Base-by-base conservation (phyloP, 2,797 vertebrate species). In the Coregonus ussuriensis region DNA sequence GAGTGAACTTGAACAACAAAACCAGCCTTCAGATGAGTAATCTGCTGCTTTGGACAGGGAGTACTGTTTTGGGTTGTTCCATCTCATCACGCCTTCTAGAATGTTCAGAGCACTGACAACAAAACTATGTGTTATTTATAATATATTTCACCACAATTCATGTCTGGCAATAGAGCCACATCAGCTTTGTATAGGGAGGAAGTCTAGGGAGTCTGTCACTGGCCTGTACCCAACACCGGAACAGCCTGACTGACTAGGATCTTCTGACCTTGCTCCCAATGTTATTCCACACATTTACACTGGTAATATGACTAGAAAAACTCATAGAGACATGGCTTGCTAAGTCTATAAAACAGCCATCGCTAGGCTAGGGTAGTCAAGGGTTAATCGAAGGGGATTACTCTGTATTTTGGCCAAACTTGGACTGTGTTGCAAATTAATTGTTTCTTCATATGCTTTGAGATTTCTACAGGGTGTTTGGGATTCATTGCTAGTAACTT, bases 1-100 rank as follows among this genome's bases (percentile, higher is more conserved):
- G 86, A 90, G 86, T 93, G 92, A 93, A 93, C 91, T 89, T 87
- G 84, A 83, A 88, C 88, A 85, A 85, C 84, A 81, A 86, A 90
- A 90, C 88, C 85, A 90, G 88, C 85, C 87, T 62, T 21, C 6
- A 21, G 56, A 62, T n/a, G n/a, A 62, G 56, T n/a, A 21, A n/a
- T 63, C 25, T 63, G 11, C 59, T 37, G 25, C 16, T 73, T 15
- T 25, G 59, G 31, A 33, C 31, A n/a, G 54, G 54, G 69, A 52
- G 37, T 5, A 3, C 69, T 14, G n/a, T n/a, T 51, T 51, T 14
- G 6, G 41, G n/a, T 69, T 71, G 37, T 51, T 21, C 69, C 69
- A 51, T 41, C 41, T 47, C 37, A 71, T 47, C 21, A 51, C n/a
- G 47, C 33, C 84, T 69, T 56, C 54, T 67, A 75, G 51, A 79